Base-by-base conservation (phyloP, 2,113 vertebrate species). In the Calidris pygmaea region DNA sequence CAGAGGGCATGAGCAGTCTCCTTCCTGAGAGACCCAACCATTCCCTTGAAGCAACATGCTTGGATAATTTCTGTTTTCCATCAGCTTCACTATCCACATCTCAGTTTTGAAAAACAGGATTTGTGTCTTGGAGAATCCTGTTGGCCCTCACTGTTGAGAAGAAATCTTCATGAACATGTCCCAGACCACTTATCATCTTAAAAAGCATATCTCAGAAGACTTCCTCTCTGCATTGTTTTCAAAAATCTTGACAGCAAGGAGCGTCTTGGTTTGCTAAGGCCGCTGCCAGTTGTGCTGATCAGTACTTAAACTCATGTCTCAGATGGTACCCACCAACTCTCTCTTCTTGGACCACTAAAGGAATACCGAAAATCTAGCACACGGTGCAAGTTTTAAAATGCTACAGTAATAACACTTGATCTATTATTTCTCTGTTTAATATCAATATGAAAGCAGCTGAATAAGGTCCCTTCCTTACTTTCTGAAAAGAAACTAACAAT, bases 41-140 rank as follows among this genome's bases (percentile, higher is more conserved):
- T 66, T 70, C 22, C 27, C 32, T 20, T 45, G 17, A 62, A 3
- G 0, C 21, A 59, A 37, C 3, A 14, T 0, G 0, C 39, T 48
- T 58, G 37, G 14, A 63, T 75, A 50, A 48, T 24, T 67, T 52
- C 34, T 77, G 1, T 71, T 71, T 37, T 16, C 11, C 67, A 10
- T 26, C 30, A 62, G 26, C 8, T 68, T 67, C 32, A 18, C 60
- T 63, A 32, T 43, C 7, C 7, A 47, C 13, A 81, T 14, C 20
- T 8, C 29, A 15, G 8, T 45, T 81, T 63, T 74, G 80, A 91
- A 92, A 56, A 22, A 56, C 19, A 30, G 12, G 12, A 29, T 67
- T 37, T 65, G 5, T 52, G 5, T 58, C 19, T 29, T 89, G 37
- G 26, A 68, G 10, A 89, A 35, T 80, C 43, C 29, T 65, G 13